Evolutionary conservation across 2,113 vertebrate species (phyloP).

Genomic region (Mormyrus lacerda): DNA sequence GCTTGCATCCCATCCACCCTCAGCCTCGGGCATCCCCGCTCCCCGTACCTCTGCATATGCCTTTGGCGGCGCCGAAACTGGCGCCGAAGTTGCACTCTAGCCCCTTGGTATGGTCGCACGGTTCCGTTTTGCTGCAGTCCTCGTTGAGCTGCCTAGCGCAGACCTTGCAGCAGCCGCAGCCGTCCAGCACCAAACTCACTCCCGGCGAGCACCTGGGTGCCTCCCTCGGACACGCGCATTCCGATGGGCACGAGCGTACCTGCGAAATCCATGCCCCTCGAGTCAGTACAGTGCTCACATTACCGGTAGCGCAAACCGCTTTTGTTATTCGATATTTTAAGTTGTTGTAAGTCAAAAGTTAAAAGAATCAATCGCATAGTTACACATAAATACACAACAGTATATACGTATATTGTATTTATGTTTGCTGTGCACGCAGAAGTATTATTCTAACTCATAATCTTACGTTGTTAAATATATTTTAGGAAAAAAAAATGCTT

Average conservation of each 20-base stretch:
- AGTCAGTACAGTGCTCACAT: background rate
- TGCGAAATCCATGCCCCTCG: conserved; percentile 39
- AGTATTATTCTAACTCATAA: background rate
- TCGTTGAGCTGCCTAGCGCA: conserved; percentile 72
- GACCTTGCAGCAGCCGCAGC: conserved; percentile 71
- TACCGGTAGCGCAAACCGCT: background rate
- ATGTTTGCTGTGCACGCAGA: background rate
- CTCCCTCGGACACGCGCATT: conserved; percentile 75
- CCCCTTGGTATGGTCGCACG: conserved; percentile 71
- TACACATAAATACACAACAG: background rate
- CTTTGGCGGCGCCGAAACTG: conserved; percentile 52
- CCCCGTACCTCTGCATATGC: conserved; percentile 70
- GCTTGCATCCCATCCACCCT: background rate
- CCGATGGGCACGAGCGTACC: conserved; percentile 71
- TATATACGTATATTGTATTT: background rate
- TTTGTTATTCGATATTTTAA: background rate
- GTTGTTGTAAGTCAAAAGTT: background rate
- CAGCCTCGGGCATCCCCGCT: background rate
- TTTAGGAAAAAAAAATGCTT: background rate
- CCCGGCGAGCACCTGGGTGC: conserved; percentile 66
- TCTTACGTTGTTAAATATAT: background rate
- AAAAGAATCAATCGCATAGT: background rate
- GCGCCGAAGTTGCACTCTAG: conserved; percentile 74
- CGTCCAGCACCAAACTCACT: conserved; percentile 56
- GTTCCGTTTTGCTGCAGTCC: conserved; percentile 58